Percentiles rank a stretch among this genome's conserved stretches.
phyloP scores from a whole-genome alignment of 2,797 vertebrate genomes.

The Protonibea diacanthus region DNA sequence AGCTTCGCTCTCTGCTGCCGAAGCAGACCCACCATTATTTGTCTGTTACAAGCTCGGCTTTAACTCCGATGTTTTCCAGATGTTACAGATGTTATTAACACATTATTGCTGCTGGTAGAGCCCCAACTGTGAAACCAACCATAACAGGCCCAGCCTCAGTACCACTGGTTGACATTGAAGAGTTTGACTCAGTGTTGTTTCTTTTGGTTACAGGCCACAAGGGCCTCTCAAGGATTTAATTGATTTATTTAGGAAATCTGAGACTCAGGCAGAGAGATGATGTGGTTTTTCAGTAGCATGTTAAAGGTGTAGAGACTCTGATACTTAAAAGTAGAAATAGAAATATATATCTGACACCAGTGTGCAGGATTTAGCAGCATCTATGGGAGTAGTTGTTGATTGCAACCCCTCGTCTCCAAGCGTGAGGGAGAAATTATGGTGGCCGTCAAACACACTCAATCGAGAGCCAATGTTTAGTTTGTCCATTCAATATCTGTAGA shows the following conservation, averaged over 20 bases:
- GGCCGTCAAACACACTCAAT: too few species aligned
- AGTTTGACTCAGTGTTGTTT: constrained; percentile 57
- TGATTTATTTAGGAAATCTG: constrained; percentile 66
- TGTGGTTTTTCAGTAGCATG: constrained; percentile 60
- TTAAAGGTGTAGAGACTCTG: constrained; percentile 16
- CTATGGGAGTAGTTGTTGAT: too few species aligned
- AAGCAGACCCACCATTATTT: constrained; percentile 50
- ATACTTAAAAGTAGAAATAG: neutral
- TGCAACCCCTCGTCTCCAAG: too few species aligned
- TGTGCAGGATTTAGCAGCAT: too few species aligned
- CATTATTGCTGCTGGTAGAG: constrained; percentile 70
- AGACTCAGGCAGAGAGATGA: constrained; percentile 43
- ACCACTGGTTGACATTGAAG: constrained; percentile 43
- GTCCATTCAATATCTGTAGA: too few species aligned
- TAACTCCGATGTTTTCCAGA: constrained; percentile 71
- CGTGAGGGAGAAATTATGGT: too few species aligned
- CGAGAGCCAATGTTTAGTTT: too few species aligned
- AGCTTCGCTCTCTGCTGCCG: constrained; percentile 26
- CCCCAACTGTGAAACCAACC: constrained; percentile 68
- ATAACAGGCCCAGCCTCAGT: constrained; percentile 47
- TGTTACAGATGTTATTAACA: constrained; percentile 74
- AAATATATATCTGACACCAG: too few species aligned
- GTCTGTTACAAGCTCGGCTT: constrained; percentile 68
- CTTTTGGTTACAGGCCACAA: constrained; percentile 60
- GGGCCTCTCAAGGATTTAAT: constrained; percentile 53